Evolutionary conservation across 2,797 vertebrate species (phyloP), one percentile per base, ranked within the genome.

Genomic region (Vultur gryphus): DNA sequence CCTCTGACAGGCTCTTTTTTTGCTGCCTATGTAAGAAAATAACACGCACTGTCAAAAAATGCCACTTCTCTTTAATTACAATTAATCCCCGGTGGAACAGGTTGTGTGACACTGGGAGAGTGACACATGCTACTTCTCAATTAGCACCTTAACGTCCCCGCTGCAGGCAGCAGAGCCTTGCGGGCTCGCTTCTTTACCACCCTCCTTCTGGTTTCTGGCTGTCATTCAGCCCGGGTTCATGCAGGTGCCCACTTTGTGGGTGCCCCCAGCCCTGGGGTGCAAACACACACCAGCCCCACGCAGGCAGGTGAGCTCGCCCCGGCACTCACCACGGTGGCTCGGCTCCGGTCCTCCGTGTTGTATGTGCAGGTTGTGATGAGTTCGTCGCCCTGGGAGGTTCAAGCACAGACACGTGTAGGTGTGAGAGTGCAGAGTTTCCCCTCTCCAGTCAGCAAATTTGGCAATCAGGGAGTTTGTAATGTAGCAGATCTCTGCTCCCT

Each of bases 311-410:
- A 37, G 39, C 57, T 75, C 5, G 3, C 7, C 33, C 62, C 25
- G 7, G 1, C 17, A 61, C 94, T 99, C 93, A 99, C 99, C 99
- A 99, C 98, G 0, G 99, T 99, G 29, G 97, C 98, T 94, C 82
- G 88, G 76, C 54, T 97, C 91, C 99, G 97, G 59, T 99, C 98
- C 86, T 98, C 98, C 0, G 99, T 99, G 98, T 99, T 99, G 89
- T 98, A 99, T 0, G 98, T 98, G 35, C 99, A 99, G 78, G 98
- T 99, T 2, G 99, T 99, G 93, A 99, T 95, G 35, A 99, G 98
- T 64, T 98, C 98, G 2, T 99, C 99, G 0, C 99, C 99, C 99
- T 99, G 93, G 19, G 11, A 10, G 37, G 72, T 16, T 69, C 4
- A 20, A 91, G 87, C 12, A 79, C 15, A 59, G 31, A 87, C 6